Evolutionary conservation across 2,113 vertebrate genomes (phyloP).

Genomic region (Vanacampus margaritifer): DNA sequence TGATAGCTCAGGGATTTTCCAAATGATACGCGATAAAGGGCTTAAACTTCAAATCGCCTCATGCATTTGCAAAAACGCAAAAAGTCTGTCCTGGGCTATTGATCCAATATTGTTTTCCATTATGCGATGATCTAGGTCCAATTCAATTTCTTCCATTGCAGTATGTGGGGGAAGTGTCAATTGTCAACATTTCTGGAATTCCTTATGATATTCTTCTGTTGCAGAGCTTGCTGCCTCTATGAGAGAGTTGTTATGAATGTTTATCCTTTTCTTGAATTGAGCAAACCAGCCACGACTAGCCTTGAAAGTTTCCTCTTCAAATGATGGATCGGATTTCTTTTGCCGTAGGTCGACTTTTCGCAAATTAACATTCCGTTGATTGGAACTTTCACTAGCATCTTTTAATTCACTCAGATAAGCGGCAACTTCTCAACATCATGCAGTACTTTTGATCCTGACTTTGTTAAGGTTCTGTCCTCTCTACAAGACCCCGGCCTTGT

Average conservation of each 20-base stretch:
- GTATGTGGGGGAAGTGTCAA: too few relatives aligned
- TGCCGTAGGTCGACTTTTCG: neutral
- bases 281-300: neutral
- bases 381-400: neutral
- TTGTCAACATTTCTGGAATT: too few relatives aligned
- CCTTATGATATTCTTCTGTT: neutral
- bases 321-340: neutral
- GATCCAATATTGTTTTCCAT: too few relatives aligned
- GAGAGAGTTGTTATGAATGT: too few relatives aligned
- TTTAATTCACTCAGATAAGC: neutral
- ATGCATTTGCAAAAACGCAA: too few relatives aligned
- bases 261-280: neutral
- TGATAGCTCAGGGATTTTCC: too few relatives aligned
- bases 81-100: too few relatives aligned
- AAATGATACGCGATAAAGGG: too few relatives aligned
- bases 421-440: neutral
- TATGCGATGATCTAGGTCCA: too few relatives aligned
- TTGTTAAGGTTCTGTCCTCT: neutral
- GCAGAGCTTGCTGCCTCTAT: neutral
- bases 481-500: neutral
- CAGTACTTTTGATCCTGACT: neutral
- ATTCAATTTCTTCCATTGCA: too few relatives aligned
- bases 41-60: too few relatives aligned
- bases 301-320: neutral
- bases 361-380: neutral